phyloP scores from a whole-genome alignment of 2,113 vertebrate genomes.

The Trematocara stigmaticum region DNA sequence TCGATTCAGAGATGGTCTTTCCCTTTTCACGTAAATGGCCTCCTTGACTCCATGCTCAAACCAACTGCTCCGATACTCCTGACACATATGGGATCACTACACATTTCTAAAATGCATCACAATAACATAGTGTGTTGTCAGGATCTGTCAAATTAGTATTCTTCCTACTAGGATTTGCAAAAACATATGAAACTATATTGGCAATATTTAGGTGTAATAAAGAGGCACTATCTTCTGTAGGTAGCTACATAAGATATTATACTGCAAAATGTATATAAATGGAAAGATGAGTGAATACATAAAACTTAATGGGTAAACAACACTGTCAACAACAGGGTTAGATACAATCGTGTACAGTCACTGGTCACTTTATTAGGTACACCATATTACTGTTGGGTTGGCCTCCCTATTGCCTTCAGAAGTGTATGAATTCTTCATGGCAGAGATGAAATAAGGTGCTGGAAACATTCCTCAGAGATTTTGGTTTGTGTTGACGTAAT shows the following conservation, averaged over 20 bases:
- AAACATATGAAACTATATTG: background rate
- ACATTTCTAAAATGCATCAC: background rate
- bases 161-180: background rate
- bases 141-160: background rate
- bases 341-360: background rate
- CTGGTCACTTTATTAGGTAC: background rate
- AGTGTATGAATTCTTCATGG: background rate
- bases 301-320: background rate
- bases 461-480: background rate
- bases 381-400: background rate
- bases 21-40: too few species aligned
- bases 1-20: too few species aligned
- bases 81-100: too few species aligned
- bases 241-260: background rate
- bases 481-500: background rate
- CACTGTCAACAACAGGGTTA: background rate
- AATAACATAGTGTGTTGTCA: background rate
- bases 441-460: background rate
- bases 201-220: background rate
- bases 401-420: background rate
- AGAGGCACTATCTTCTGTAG: background rate
- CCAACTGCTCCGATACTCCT: too few species aligned
- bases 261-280: background rate
- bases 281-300: background rate
- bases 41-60: too few species aligned